Conservation (phyloP, 2,113 vertebrate species). For the Pyrgilauda ruficollis region DNA sequence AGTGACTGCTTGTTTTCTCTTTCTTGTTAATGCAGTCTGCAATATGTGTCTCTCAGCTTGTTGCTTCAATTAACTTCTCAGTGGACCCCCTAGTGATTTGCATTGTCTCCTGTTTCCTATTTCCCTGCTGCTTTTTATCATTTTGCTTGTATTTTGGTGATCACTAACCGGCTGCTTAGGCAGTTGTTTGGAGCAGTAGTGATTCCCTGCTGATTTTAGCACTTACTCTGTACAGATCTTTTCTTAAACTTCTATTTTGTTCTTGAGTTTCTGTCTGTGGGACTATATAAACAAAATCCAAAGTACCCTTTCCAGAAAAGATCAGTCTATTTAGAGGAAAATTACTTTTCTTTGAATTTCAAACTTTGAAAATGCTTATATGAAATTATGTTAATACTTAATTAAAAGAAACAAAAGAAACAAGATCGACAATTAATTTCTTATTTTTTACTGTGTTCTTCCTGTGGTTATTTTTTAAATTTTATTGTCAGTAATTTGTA, state of each 20-base stretch:
- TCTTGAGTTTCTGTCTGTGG: constrained; percentile 24
- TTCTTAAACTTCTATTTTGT: constrained; percentile 56
- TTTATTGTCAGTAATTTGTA: neutral
- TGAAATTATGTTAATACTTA: neutral
- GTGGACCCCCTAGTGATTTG: constrained; percentile 23
- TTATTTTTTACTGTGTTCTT: neutral
- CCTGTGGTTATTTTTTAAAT: neutral
- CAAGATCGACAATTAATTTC: neutral
- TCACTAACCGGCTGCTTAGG: constrained; percentile 37
- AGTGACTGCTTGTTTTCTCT: constrained; percentile 10
- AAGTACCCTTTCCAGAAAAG: neutral
- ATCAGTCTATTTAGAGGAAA: neutral
- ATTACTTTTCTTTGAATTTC: neutral
- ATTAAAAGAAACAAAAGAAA: neutral
- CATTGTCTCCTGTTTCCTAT: constrained; percentile 45
- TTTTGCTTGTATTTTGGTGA: constrained; percentile 35
- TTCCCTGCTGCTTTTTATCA: constrained; percentile 52
- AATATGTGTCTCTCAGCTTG: constrained; percentile 36
- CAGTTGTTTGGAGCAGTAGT: constrained; percentile 36
- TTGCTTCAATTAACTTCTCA: constrained; percentile 71
- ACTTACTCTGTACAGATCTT: constrained; percentile 56
- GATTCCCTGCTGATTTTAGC: constrained; percentile 66
- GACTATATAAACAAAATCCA: neutral
- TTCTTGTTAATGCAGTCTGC: constrained; percentile 4
- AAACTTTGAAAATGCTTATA: neutral